A percentile compares a stretch with the other conserved stretches of the same genome.
phyloP scores from a whole-genome alignment of 2,113 vertebrate species.

The Typhlomys cinereus region DNA sequence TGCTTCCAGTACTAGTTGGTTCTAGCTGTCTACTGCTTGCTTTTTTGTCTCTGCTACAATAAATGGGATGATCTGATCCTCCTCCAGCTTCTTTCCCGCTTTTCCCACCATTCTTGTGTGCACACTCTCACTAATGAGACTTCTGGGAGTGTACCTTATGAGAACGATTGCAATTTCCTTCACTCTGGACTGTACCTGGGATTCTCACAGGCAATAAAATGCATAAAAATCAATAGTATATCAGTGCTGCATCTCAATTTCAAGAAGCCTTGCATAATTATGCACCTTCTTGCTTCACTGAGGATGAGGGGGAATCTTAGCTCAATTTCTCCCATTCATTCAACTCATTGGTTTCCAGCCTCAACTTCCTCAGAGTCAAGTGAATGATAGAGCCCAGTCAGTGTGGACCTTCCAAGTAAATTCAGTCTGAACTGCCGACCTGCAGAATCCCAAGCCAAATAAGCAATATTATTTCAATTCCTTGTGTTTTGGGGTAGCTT shows the following conservation, averaged over 20 bases:
- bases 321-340: not conserved
- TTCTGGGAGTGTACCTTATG: too few relatives aligned
- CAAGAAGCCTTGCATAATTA: not conserved
- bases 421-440: not conserved
- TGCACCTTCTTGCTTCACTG: not conserved
- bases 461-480: not conserved
- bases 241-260: not conserved
- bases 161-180: not conserved
- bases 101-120: too few relatives aligned
- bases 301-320: not conserved
- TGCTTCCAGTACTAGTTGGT: too few relatives aligned
- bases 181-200: not conserved
- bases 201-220: not conserved
- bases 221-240: not conserved
- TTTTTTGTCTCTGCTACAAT: too few relatives aligned
- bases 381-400: not conserved
- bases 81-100: too few relatives aligned
- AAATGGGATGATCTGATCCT: too few relatives aligned
- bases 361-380: not conserved
- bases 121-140: not conserved
- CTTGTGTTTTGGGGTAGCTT: not conserved
- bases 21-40: too few relatives aligned
- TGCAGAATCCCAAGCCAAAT: not conserved
- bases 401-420: too few relatives aligned
- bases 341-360: not conserved